Conservation (phyloP, 1,140 invertebrate genomes). For the Temnothorax longispinosus region DNA sequence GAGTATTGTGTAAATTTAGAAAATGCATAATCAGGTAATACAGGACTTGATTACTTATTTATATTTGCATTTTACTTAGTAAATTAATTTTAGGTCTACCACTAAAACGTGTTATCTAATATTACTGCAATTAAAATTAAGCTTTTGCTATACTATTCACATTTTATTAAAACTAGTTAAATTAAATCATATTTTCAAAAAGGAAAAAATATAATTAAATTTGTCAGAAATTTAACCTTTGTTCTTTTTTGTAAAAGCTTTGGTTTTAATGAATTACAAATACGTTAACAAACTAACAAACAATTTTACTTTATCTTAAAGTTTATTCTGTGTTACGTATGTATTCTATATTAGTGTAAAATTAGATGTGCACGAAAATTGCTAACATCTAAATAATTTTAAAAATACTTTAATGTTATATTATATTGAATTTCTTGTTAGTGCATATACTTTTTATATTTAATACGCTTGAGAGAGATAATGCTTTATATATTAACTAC, state of each 20-base stretch:
- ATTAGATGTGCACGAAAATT: neutral
- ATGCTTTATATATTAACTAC: slow-evolving; percentile 16
- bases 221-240: neutral
- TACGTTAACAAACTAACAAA: neutral
- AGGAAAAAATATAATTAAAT: neutral
- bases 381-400: neutral
- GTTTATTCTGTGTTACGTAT: neutral
- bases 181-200: neutral
- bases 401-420: neutral
- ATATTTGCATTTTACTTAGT: neutral
- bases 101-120: neutral
- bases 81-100: neutral
- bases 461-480: neutral
- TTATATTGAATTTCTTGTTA: neutral
- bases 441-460: neutral
- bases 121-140: slow-evolving; percentile 12
- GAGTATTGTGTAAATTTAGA: neutral
- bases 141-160: neutral
- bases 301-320: slow-evolving; percentile 33
- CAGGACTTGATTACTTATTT: neutral
- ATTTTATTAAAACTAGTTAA: neutral
- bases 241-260: neutral
- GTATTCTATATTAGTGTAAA: neutral
- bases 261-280: slow-evolving; percentile 2
- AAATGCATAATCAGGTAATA: neutral